phyloP scores from a whole-genome alignment of 2,797 vertebrate genomes.

The Muraenolepis orangiensis region DNA sequence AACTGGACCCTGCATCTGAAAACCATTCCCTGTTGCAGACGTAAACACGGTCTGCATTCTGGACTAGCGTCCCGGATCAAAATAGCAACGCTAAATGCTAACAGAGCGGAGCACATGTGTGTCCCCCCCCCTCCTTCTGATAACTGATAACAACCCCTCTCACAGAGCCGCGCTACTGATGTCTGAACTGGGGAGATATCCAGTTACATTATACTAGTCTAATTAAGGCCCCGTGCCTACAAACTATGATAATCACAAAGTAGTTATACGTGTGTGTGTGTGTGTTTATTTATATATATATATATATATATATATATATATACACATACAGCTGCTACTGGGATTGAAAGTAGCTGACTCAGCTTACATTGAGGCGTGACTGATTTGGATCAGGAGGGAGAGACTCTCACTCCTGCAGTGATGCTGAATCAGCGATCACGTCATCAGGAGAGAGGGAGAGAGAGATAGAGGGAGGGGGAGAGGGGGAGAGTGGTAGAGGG shows the following conservation, averaged over 20 bases:
- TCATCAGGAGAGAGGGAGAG: neutral
- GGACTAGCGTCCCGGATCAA: constrained; percentile 41
- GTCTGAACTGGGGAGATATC: neutral
- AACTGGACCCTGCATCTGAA: constrained; percentile 58
- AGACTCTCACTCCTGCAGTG: neutral
- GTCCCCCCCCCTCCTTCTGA: too few relatives aligned
- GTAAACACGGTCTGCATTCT: constrained; percentile 60
- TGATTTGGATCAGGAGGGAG: neutral
- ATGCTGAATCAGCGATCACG: neutral
- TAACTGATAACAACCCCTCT: neutral
- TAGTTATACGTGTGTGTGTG: too few relatives aligned
- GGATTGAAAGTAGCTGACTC: neutral
- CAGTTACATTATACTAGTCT: neutral
- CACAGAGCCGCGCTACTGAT: neutral
- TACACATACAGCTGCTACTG: neutral
- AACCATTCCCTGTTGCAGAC: constrained; percentile 30
- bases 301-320: too few relatives aligned
- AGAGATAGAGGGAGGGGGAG: too few relatives aligned
- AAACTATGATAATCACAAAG: neutral
- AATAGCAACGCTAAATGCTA: constrained; percentile 39
- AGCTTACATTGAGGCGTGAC: neutral
- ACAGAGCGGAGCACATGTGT: constrained; percentile 11
- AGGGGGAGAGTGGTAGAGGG: too few relatives aligned
- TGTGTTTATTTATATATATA: too few relatives aligned
- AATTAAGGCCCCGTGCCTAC: neutral